Evolutionary conservation across 2,888 invertebrate species (phyloP).

Genomic region (Gastrophysa polygoni): DNA sequence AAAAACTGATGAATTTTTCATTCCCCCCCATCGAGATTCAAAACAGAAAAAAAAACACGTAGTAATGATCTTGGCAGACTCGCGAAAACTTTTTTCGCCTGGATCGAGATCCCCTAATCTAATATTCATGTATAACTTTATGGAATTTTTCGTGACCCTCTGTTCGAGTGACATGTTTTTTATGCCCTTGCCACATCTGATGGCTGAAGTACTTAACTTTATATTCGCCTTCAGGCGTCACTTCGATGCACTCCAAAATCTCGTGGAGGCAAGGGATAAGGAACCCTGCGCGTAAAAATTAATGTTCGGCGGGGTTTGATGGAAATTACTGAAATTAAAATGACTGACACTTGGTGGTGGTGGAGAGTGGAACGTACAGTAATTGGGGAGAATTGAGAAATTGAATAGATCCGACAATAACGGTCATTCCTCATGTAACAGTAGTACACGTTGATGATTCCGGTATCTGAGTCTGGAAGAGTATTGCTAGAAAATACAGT

Average conservation of each 20-base stretch:
- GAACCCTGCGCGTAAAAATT: slow-evolving; percentile 13
- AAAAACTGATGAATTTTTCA: background rate
- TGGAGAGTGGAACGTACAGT: background rate
- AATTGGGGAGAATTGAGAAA: background rate
- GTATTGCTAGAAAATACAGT: too few relatives aligned
- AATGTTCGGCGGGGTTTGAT: slow-evolving; percentile 11
- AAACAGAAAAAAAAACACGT: slow-evolving; percentile 24
- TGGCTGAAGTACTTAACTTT: slow-evolving; percentile 44
- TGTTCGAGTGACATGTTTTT: slow-evolving; percentile 45
- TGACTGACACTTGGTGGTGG: background rate
- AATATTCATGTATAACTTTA: slow-evolving; percentile 50
- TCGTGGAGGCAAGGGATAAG: background rate
- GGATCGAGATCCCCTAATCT: slow-evolving; percentile 43
- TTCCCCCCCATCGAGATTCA: slow-evolving; percentile 13
- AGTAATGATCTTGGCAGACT: slow-evolving; percentile 25
- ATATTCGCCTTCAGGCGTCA: slow-evolving; percentile 38
- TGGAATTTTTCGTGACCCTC: slow-evolving; percentile 44
- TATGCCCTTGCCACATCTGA: slow-evolving; percentile 43
- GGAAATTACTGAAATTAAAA: slow-evolving; percentile 12
- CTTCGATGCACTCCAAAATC: slow-evolving; percentile 42
- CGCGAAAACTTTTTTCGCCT: slow-evolving; percentile 26
- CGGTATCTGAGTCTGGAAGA: too few relatives aligned
- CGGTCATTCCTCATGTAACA: too few relatives aligned
- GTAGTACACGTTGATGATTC: too few relatives aligned
- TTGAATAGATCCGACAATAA: background rate